Conservation (phyloP, 2,113 vertebrate species). For the Casuarius casuarius region DNA sequence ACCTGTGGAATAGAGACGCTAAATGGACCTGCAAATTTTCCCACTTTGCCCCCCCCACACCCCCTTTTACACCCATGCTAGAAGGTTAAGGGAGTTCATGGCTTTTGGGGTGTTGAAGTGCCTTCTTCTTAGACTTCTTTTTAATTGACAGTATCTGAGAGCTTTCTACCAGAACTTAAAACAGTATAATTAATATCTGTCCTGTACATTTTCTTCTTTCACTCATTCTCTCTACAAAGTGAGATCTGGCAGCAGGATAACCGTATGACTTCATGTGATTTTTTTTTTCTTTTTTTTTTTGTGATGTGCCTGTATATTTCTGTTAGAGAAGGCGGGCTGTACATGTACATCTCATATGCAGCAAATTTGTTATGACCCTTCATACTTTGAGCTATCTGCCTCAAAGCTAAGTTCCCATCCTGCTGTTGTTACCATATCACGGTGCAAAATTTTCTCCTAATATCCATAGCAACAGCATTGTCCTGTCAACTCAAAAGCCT, state of each 20-base stretch:
- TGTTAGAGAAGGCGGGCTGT: not conserved
- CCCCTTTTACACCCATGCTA: not conserved
- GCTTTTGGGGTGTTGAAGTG: not conserved
- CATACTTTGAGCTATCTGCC: constrained; percentile 13
- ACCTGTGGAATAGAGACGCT: no score
- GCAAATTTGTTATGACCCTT: constrained; percentile 27
- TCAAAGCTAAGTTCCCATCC: constrained; percentile 6
- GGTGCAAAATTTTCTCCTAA: not conserved
- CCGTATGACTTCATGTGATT: constrained; percentile 10
- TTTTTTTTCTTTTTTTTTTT: not conserved
- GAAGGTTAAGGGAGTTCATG: not conserved
- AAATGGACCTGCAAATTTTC: not conserved
- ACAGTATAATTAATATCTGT: not conserved
- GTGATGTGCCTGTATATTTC: not conserved
- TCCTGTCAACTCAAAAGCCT: not conserved
- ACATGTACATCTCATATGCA: not conserved
- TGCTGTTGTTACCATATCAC: not conserved
- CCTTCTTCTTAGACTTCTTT: not conserved
- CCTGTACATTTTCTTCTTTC: not conserved
- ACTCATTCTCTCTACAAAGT: not conserved
- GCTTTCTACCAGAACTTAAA: not conserved
- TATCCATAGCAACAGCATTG: constrained; percentile 35
- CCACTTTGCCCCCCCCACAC: not conserved
- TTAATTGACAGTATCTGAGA: not conserved
- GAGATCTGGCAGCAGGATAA: not conserved